These are phyloP conservation scores for Enteromius anoplus DNA, from an alignment of 2,797 vertebrate genomes.

Conservation along the genomic window DNA sequence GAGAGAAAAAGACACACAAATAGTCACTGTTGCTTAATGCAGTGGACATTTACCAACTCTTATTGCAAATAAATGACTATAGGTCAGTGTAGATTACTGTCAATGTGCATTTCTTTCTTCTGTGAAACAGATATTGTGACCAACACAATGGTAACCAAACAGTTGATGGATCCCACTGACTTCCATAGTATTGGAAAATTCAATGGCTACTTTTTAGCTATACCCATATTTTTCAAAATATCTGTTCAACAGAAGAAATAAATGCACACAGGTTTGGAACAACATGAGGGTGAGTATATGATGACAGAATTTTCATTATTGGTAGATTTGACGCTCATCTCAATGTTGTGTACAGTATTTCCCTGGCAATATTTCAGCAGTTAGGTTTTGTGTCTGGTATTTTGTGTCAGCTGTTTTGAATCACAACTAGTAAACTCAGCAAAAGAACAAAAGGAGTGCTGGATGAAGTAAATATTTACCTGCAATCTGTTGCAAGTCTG, in stretches of 20 bases:
- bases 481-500: not conserved
- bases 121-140: not conserved
- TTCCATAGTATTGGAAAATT: not conserved
- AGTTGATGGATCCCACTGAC: not conserved
- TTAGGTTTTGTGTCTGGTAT: not conserved
- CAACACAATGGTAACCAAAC: not conserved
- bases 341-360: not conserved
- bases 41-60: not conserved
- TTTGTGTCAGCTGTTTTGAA: not conserved
- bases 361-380: not conserved
- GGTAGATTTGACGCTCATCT: not conserved
- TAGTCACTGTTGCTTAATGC: not conserved
- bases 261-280: not conserved
- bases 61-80: not conserved
- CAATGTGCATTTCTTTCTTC: too few species aligned
- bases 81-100: not conserved
- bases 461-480: conserved; percentile 14
- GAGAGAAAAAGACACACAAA: not conserved
- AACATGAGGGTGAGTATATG: not conserved
- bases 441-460: not conserved
- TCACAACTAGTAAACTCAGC: not conserved
- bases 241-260: not conserved
- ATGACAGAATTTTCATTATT: not conserved
- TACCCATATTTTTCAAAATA: not conserved
- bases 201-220: not conserved